Percentiles rank a stretch among this genome's conserved stretches.
These are phyloP conservation scores for Kradibia gibbosae DNA, from an alignment of 1,140 invertebrate genomes.

Conservation along the genomic window DNA sequence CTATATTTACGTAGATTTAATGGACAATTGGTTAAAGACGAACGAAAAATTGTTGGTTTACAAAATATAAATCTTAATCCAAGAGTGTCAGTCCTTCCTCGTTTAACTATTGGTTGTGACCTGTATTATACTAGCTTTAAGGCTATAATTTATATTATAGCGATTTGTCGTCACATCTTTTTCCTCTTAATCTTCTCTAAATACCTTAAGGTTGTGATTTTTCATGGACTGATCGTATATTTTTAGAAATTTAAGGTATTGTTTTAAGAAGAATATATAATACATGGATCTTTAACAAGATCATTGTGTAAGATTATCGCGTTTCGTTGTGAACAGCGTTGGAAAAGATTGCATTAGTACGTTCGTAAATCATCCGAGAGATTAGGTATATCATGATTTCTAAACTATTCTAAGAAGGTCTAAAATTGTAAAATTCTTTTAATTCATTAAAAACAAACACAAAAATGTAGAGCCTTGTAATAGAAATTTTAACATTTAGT, in stretches of 20 bases:
- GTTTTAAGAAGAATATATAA: not conserved
- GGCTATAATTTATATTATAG: constrained; percentile 49
- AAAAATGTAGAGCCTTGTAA: not conserved
- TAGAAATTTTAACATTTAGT: not conserved
- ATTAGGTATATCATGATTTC: constrained; percentile 25
- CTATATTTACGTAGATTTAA: constrained; percentile 51
- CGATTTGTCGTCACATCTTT: constrained; percentile 47
- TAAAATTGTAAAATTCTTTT: constrained; percentile 27
- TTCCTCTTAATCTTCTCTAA: constrained; percentile 46
- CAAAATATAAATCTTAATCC: constrained; percentile 63
- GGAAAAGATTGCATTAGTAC: constrained; percentile 10
- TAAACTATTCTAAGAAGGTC: constrained; percentile 34
- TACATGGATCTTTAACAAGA: not conserved
- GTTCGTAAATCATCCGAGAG: constrained; percentile 31
- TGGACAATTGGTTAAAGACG: constrained; percentile 56
- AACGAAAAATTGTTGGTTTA: constrained; percentile 52
- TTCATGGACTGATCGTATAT: constrained; percentile 17
- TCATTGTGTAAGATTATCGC: constrained; percentile 9
- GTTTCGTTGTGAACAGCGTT: not conserved
- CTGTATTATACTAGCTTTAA: constrained; percentile 28
- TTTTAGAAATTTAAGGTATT: constrained; percentile 28
- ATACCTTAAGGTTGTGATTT: constrained; percentile 26
- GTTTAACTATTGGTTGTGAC: constrained; percentile 38
- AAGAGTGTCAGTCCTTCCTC: constrained; percentile 60
- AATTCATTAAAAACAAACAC: constrained; percentile 25